These are phyloP conservation scores for Microtus obscurus DNA, from an alignment of 2,797 vertebrate genomes.

Conservation along the genomic window DNA sequence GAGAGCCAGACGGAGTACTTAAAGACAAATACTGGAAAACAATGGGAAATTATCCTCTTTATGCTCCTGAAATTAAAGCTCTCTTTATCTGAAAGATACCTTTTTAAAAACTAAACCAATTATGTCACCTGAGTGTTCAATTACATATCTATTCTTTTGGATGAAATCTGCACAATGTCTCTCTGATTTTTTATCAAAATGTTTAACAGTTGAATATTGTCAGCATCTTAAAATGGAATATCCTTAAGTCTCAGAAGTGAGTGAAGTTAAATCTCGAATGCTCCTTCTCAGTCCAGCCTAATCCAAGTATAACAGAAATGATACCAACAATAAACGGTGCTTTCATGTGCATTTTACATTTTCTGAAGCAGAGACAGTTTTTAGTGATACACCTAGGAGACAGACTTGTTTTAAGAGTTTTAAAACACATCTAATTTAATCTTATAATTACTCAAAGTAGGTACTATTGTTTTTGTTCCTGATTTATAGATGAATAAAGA, in stretches of 20 bases:
- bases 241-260: constrained; percentile 11
- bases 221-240: background rate
- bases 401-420: background rate
- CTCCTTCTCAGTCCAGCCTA: background rate
- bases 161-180: background rate
- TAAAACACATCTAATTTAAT: background rate
- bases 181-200: constrained; percentile 36
- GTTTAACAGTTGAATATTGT: background rate
- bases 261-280: background rate
- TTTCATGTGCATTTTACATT: background rate
- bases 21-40: background rate
- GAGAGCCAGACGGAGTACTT: background rate
- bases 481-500: constrained; percentile 30
- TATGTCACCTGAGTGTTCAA: background rate
- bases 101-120: constrained; percentile 55
- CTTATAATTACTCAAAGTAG: background rate
- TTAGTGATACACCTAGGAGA: background rate
- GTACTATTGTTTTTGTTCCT: background rate
- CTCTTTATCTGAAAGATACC: background rate
- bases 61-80: constrained; percentile 22
- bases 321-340: background rate
- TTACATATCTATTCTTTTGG: background rate
- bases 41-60: constrained; percentile 13
- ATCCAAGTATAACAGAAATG: background rate
- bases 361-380: background rate